A percentile compares a stretch with the other conserved stretches of the same genome.
These are phyloP conservation scores for Diachasma alloeum DNA, from an alignment of 1,140 invertebrate genomes.

Conservation along the genomic window DNA sequence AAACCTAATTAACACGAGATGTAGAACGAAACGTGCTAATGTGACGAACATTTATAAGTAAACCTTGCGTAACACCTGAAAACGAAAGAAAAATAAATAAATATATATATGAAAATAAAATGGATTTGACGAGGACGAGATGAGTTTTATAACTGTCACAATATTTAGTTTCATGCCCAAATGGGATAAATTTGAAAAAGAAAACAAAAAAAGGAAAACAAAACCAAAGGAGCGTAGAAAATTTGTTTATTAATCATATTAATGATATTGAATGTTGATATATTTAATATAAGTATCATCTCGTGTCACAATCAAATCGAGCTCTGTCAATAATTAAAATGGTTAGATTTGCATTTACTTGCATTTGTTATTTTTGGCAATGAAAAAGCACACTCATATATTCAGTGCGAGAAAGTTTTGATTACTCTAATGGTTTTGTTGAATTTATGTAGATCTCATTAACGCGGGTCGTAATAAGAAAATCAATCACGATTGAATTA, in stretches of 20 bases:
- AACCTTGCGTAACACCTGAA: constrained; percentile 42
- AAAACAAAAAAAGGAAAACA: background rate
- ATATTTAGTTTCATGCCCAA: constrained; percentile 46
- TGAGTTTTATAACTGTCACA: constrained; percentile 48
- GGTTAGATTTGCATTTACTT: constrained; percentile 6
- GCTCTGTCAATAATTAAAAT: constrained; percentile 34
- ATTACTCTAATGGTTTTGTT: background rate
- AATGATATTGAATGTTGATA: constrained; percentile 54
- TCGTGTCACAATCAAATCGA: constrained; percentile 26
- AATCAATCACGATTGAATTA: background rate
- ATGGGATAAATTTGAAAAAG: constrained; percentile 41
- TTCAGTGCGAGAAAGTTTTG: constrained; percentile 6
- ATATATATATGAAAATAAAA: constrained; percentile 38
- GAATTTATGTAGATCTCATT: constrained; percentile 41
- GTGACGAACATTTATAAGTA: constrained; percentile 30
- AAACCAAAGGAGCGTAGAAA: constrained; percentile 38
- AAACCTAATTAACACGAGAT: background rate
- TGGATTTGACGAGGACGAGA: constrained; percentile 48
- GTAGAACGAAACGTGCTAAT: constrained; percentile 9
- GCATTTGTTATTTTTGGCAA: constrained; percentile 25
- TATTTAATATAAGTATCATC: constrained; percentile 41
- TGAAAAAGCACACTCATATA: background rate
- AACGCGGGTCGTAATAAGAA: constrained; percentile 46
- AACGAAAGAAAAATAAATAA: constrained; percentile 35
- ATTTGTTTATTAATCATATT: constrained; percentile 46